These are phyloP conservation scores for Empis stercorea DNA, from an alignment of 2,888 invertebrate species.

Conservation along the genomic window DNA sequence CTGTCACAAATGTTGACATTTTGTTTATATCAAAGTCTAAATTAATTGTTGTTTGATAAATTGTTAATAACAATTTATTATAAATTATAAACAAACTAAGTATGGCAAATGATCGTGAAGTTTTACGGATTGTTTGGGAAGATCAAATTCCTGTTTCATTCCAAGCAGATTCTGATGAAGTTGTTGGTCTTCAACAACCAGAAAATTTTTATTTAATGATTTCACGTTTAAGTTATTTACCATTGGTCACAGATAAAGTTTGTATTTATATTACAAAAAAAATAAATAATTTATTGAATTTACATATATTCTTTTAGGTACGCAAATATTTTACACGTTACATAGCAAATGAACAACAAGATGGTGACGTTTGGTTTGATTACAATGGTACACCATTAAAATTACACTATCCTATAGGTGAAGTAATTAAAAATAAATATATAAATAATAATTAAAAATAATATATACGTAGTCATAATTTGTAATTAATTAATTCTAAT, in stretches of 20 bases:
- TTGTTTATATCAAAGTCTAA: too few relatives aligned
- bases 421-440: constrained; percentile 6
- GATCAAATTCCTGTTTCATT: constrained; percentile 91
- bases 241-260: constrained; percentile 89
- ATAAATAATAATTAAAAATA: too few relatives aligned
- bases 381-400: constrained; percentile 83
- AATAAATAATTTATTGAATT: neutral
- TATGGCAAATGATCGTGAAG: constrained; percentile 95
- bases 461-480: too few relatives aligned
- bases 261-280: constrained; percentile 14
- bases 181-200: constrained; percentile 75
- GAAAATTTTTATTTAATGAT: constrained; percentile 91
- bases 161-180: constrained; percentile 75
- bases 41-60: too few relatives aligned
- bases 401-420: constrained; percentile 68
- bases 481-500: too few relatives aligned
- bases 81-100: neutral
- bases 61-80: too few relatives aligned
- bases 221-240: constrained; percentile 85
- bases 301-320: constrained; percentile 43
- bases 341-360: constrained; percentile 66
- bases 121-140: constrained; percentile 90
- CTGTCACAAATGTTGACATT: too few relatives aligned
- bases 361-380: constrained; percentile 89
- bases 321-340: constrained; percentile 77